These are phyloP conservation scores for Conomelus anceps DNA, from an alignment of 2,888 invertebrate species.

Conservation along the genomic window DNA sequence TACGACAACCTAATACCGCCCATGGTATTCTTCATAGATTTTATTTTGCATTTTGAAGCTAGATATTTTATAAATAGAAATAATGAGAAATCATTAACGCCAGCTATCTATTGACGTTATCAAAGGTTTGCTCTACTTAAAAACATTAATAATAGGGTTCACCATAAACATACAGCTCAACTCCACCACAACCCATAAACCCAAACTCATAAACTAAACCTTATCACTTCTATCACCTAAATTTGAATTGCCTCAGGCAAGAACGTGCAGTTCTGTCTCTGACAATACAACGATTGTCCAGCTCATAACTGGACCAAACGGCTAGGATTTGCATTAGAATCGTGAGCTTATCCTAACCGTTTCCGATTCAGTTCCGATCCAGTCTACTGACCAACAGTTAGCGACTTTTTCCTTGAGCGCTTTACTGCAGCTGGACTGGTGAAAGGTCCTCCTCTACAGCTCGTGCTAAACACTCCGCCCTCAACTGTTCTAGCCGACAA, in stretches of 20 bases:
- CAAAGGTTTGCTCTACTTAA: neutral
- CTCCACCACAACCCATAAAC: neutral
- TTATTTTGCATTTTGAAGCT: no score
- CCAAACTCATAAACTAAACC: neutral
- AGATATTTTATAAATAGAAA: no score
- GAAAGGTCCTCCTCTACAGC: neutral
- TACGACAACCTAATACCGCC: no score
- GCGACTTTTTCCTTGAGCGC: neutral
- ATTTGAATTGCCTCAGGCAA: neutral
- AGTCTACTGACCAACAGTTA: neutral
- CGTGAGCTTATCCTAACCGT: neutral
- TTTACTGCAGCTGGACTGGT: neutral
- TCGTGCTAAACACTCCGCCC: neutral
- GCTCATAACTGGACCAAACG: neutral
- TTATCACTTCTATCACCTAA: neutral
- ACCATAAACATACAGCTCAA: neutral
- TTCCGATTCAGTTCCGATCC: neutral
- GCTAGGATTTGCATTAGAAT: neutral
- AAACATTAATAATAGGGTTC: neutral
- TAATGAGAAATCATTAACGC: neutral
- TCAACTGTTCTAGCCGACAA: neutral
- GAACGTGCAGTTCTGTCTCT: neutral
- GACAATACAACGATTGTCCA: neutral
- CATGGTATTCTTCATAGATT: no score
- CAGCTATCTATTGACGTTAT: neutral